phyloP scores from a whole-genome alignment of 1,140 invertebrate species.

The Tetramorium alpestre region DNA sequence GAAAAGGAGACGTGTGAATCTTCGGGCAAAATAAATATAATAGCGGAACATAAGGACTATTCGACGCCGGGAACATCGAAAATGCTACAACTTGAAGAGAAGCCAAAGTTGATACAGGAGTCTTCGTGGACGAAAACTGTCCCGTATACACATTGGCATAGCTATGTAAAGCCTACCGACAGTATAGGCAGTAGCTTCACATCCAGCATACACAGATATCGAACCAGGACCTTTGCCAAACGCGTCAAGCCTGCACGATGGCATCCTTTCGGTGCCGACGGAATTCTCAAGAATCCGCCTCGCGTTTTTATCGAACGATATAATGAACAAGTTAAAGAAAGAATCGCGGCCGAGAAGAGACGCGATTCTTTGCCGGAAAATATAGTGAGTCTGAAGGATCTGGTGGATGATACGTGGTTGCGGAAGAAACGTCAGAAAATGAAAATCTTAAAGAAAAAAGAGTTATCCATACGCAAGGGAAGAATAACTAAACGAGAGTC shows the following conservation, averaged over 20 bases:
- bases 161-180: conserved; percentile 88
- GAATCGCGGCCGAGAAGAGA: conserved; percentile 10
- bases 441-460: conserved; percentile 55
- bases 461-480: not conserved
- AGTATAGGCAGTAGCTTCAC: conserved; percentile 88
- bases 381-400: conserved; percentile 73
- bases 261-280: conserved; percentile 79
- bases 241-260: conserved; percentile 70
- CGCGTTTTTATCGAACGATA: conserved; percentile 75
- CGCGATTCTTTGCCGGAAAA: conserved; percentile 63
- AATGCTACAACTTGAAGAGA: not conserved
- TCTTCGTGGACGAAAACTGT: conserved; percentile 87
- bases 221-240: conserved; percentile 85
- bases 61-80: not conserved
- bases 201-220: conserved; percentile 85
- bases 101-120: conserved; percentile 83
- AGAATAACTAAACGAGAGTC: conserved; percentile 13
- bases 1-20: not conserved
- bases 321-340: conserved; percentile 68
- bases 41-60: not conserved
- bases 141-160: conserved; percentile 86
- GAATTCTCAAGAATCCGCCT: conserved; percentile 84
- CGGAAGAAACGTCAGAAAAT: conserved; percentile 72
- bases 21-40: not conserved
- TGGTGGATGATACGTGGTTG: conserved; percentile 73